phyloP scores from a whole-genome alignment of 2,797 vertebrate species.

The Triplophysa bombifrons region DNA sequence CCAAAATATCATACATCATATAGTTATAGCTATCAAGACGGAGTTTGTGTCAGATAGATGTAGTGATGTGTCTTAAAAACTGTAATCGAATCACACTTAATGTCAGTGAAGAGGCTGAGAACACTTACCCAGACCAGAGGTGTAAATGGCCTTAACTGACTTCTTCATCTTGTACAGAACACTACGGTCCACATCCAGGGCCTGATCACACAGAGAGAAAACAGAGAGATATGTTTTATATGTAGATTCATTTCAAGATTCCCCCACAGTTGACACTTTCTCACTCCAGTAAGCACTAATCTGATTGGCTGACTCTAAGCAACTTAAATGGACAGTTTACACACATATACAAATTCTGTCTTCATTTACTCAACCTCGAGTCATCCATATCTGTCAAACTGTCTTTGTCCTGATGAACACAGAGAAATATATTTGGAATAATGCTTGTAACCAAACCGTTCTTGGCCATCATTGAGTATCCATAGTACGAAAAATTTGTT shows the following conservation, averaged over 20 bases:
- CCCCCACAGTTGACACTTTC: background rate
- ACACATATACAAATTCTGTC: too few species aligned
- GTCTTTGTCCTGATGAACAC: too few species aligned
- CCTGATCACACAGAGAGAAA: conserved; percentile 74
- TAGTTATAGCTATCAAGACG: background rate
- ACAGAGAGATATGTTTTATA: conserved; percentile 12
- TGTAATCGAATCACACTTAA: conserved; percentile 30
- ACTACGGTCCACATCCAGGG: conserved; percentile 94
- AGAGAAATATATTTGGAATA: too few species aligned
- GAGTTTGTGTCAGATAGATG: conserved; percentile 21
- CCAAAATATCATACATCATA: conserved; percentile 4
- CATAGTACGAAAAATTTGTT: too few species aligned
- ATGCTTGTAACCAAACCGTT: too few species aligned
- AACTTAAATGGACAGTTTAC: too few species aligned
- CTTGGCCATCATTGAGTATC: too few species aligned
- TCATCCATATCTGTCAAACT: too few species aligned
- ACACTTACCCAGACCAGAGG: conserved; percentile 94
- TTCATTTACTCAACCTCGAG: too few species aligned
- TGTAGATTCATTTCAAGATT: background rate
- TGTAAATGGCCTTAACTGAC: conserved; percentile 96
- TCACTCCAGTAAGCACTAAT: too few species aligned
- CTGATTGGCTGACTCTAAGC: too few species aligned
- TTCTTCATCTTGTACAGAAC: conserved; percentile 99
- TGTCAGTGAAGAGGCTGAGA: conserved; percentile 34
- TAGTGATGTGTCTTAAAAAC: conserved; percentile 12